Conservation (phyloP, 2,113 vertebrate species). For the Actenoides hombroni region DNA sequence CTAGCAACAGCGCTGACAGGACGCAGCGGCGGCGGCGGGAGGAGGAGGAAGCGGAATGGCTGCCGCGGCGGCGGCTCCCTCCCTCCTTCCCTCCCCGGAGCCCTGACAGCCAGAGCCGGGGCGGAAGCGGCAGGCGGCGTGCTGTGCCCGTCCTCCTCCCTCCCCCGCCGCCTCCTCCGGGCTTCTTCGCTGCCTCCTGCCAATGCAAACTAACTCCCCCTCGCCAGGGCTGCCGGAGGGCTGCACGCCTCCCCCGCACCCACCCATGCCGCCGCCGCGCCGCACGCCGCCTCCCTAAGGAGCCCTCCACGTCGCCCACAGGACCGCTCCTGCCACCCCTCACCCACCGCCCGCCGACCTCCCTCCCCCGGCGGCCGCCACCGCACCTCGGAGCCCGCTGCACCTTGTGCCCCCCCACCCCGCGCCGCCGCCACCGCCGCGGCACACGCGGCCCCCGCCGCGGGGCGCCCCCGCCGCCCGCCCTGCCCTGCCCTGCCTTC, state of each 20-base stretch:
- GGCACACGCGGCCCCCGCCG: background rate
- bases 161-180: background rate
- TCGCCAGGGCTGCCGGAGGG: conserved; percentile 31
- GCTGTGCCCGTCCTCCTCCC: conserved; percentile 29
- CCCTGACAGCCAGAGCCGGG: conserved; percentile 70
- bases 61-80: background rate
- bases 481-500: too few relatives aligned
- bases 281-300: conserved; percentile 21
- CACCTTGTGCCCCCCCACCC: background rate
- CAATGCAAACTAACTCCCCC: conserved; percentile 37
- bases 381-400: background rate
- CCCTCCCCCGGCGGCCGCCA: background rate
- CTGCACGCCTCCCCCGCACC: conserved; percentile 4
- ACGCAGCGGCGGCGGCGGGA: conserved; percentile 76
- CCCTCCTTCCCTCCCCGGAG: conserved; percentile 8
- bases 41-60: conserved; percentile 50
- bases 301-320: background rate
- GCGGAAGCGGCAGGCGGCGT: conserved; percentile 74
- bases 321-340: background rate
- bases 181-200: background rate
- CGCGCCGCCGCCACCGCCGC: background rate
- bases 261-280: conserved; percentile 42
- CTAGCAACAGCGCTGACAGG: conserved; percentile 85
- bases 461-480: background rate
- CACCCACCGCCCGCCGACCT: background rate